Conservation (phyloP, 1,140 invertebrate species). For the Hestina assimilis region DNA sequence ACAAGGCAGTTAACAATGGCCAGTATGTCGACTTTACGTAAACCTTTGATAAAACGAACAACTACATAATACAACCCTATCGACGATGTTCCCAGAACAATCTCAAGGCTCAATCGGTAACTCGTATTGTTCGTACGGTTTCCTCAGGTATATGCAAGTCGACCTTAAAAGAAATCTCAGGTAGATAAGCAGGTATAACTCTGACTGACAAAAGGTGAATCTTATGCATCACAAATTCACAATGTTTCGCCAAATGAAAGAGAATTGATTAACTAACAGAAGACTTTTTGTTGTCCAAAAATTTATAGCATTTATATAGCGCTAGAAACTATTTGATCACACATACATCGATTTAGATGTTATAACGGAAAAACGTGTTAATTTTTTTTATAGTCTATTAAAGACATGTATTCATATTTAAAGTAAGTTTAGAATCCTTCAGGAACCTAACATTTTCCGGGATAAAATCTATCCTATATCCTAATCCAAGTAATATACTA, state of each 20-base stretch:
- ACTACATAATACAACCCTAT: not conserved
- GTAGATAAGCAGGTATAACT: constrained; percentile 12
- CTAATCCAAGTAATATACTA: too few relatives aligned
- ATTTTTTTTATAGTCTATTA: too few relatives aligned
- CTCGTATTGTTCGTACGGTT: not conserved
- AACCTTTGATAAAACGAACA: constrained; percentile 3
- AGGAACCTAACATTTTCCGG: too few relatives aligned
- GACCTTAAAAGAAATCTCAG: not conserved
- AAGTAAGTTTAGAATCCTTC: too few relatives aligned
- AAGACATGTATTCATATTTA: too few relatives aligned
- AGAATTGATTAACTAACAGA: too few relatives aligned
- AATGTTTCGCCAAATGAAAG: not conserved
- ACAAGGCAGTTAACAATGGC: not conserved
- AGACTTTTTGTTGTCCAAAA: too few relatives aligned
- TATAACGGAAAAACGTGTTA: too few relatives aligned
- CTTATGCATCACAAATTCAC: not conserved
- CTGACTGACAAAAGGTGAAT: not conserved
- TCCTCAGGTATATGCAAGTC: constrained; percentile 8
- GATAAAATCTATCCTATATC: too few relatives aligned
- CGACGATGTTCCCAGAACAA: constrained; percentile 5
- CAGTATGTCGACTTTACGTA: not conserved
- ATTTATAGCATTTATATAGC: too few relatives aligned
- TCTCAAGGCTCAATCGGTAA: constrained; percentile 4
- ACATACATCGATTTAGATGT: too few relatives aligned
- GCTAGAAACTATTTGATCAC: too few relatives aligned